These are phyloP conservation scores for Murina feae DNA, from an alignment of 2,113 vertebrate genomes.

Conservation along the genomic window DNA sequence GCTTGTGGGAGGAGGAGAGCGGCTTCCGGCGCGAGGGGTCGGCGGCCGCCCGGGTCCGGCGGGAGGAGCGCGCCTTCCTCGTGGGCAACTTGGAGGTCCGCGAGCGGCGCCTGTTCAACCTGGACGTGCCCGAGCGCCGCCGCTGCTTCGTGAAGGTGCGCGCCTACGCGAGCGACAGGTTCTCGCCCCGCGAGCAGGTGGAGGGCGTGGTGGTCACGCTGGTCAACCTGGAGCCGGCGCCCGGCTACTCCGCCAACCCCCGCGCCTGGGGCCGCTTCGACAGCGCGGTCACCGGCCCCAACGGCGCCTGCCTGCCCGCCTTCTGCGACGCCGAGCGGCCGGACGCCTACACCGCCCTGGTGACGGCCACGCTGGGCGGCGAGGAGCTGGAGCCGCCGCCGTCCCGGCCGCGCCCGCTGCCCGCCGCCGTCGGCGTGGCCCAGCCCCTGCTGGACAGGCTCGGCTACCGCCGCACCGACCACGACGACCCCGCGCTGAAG, in stretches of 20 bases:
- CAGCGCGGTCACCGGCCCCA: constrained; percentile 93
- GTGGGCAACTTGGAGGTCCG: constrained; percentile 95
- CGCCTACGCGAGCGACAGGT: constrained; percentile 94
- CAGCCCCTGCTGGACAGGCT: constrained; percentile 93
- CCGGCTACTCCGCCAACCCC: constrained; percentile 91
- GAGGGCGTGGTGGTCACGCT: constrained; percentile 93
- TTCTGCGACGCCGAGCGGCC: constrained; percentile 89
- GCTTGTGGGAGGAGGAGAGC: constrained; percentile 94
- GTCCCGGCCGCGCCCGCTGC: constrained; percentile 88
- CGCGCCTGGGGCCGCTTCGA: constrained; percentile 97
- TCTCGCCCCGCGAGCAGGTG: constrained; percentile 89
- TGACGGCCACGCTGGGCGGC: constrained; percentile 92
- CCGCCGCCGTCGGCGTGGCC: constrained; percentile 89
- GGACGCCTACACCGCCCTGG: constrained; percentile 92
- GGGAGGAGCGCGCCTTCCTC: constrained; percentile 94
- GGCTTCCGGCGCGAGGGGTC: constrained; percentile 73
- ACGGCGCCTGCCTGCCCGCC: constrained; percentile 94
- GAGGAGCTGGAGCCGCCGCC: constrained; percentile 95
- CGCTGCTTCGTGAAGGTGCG: constrained; percentile 97
- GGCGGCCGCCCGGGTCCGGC: constrained; percentile 78
- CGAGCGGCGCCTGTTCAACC: constrained; percentile 94
- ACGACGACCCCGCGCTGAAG: constrained; percentile 89
- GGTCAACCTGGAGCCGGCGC: constrained; percentile 93
- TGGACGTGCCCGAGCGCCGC: constrained; percentile 96
- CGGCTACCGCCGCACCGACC: constrained; percentile 91